These are phyloP conservation scores for Tipula helvola DNA, from an alignment of 2,888 invertebrate genomes.

Conservation along the genomic window DNA sequence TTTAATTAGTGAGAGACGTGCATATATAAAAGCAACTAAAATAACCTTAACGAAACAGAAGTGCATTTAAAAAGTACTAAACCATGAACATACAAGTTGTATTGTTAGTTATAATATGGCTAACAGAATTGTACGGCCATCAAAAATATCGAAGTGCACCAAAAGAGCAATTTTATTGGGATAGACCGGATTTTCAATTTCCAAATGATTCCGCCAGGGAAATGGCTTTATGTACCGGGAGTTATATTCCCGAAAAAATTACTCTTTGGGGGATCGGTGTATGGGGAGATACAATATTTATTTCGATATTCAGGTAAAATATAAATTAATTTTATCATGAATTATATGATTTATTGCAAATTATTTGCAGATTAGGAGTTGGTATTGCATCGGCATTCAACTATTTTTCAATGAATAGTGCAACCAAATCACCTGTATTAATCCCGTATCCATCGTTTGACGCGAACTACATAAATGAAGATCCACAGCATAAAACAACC, in stretches of 20 bases:
- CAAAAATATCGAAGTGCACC: too few species aligned
- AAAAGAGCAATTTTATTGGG: background rate
- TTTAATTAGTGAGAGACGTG: too few species aligned
- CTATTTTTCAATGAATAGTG: slow-evolving; percentile 45
- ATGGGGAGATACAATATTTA: background rate
- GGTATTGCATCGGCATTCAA: slow-evolving; percentile 60
- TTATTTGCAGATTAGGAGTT: slow-evolving; percentile 42
- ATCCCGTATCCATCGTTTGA: slow-evolving; percentile 66
- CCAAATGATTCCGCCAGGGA: background rate
- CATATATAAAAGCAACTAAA: too few species aligned
- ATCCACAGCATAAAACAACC: slow-evolving; percentile 13
- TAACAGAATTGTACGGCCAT: too few species aligned
- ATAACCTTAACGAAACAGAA: too few species aligned
- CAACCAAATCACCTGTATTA: slow-evolving; percentile 50
- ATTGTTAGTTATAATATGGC: too few species aligned
- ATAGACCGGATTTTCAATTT: background rate
- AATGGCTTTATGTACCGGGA: background rate
- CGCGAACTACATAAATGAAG: slow-evolving; percentile 41
- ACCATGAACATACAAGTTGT: too few species aligned
- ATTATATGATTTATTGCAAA: background rate
- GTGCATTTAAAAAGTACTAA: too few species aligned
- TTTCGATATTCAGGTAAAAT: background rate
- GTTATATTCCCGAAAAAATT: background rate
- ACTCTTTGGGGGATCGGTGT: background rate
- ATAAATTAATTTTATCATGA: background rate